Evolutionary conservation across 2,113 vertebrate genomes (phyloP).

Genomic region (Sorex fumeus): DNA sequence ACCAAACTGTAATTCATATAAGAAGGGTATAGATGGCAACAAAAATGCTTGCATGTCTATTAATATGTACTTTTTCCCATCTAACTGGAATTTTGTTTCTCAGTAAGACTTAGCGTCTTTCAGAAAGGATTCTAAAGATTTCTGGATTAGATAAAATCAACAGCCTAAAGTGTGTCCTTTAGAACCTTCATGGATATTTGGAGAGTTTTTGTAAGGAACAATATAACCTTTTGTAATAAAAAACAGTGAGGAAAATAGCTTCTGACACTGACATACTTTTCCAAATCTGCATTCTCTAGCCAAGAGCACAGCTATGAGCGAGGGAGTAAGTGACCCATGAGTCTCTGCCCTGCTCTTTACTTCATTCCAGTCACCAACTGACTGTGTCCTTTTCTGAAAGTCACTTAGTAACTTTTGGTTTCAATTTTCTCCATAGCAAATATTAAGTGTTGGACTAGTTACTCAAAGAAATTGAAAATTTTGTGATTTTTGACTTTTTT

Average conservation of each 20-base stretch:
- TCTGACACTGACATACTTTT: neutral
- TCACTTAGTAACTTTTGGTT: neutral
- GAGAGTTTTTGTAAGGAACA: conserved; percentile 25
- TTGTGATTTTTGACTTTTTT: neutral
- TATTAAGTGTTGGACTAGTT: conserved; percentile 12
- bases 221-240: conserved; percentile 43
- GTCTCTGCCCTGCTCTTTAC: neutral
- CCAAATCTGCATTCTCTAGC: neutral
- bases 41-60: neutral
- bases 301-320: neutral
- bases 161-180: neutral
- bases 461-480: conserved; percentile 6
- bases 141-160: conserved; percentile 49
- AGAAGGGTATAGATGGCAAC: neutral
- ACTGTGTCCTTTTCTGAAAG: neutral
- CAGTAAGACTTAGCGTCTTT: neutral
- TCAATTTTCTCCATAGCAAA: conserved; percentile 16
- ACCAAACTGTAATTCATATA: neutral
- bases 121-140: conserved; percentile 46
- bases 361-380: neutral
- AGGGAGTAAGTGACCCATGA: neutral
- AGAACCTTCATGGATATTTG: neutral
- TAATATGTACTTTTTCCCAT: neutral
- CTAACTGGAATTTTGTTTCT: conserved; percentile 1
- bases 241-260: neutral